Percentiles rank a stretch among this genome's conserved stretches.
These are phyloP conservation scores for Pseudococcus longispinus DNA, from an alignment of 2,888 invertebrate species.

Conservation along the genomic window DNA sequence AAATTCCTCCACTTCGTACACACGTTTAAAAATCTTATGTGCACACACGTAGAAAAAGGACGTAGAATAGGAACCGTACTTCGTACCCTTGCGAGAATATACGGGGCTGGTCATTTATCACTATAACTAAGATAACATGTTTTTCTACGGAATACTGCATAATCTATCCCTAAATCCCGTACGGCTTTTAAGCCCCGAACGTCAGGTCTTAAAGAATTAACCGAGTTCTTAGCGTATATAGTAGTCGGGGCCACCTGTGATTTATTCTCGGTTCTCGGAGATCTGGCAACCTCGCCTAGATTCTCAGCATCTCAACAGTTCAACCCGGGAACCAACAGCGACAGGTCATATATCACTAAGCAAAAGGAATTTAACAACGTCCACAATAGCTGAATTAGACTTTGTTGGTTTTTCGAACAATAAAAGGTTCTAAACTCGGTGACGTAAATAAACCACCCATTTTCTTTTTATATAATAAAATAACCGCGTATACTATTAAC, in stretches of 20 bases:
- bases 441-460: conserved; percentile 55
- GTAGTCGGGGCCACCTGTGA: conserved; percentile 18
- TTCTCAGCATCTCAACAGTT: neutral
- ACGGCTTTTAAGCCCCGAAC: neutral
- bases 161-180: conserved; percentile 40
- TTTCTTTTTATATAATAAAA: conserved; percentile 16
- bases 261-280: neutral
- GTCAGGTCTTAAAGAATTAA: conserved; percentile 33
- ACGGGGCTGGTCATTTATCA: conserved; percentile 13
- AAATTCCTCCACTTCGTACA: neutral
- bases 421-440: conserved; percentile 42
- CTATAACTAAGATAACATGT: conserved; percentile 35
- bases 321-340: conserved; percentile 1
- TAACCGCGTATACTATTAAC: neutral
- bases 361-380: neutral
- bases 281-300: conserved; percentile 26
- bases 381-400: conserved; percentile 54
- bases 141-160: conserved; percentile 40
- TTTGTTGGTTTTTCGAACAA: conserved; percentile 56
- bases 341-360: conserved; percentile 49
- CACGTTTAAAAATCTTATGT: neutral
- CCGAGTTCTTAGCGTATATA: conserved; percentile 4
- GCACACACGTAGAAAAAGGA: neutral
- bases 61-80: neutral
- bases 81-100: neutral